These are phyloP conservation scores for Hippocampus comes DNA, from an alignment of 2,113 vertebrate species.

Conservation along the genomic window DNA sequence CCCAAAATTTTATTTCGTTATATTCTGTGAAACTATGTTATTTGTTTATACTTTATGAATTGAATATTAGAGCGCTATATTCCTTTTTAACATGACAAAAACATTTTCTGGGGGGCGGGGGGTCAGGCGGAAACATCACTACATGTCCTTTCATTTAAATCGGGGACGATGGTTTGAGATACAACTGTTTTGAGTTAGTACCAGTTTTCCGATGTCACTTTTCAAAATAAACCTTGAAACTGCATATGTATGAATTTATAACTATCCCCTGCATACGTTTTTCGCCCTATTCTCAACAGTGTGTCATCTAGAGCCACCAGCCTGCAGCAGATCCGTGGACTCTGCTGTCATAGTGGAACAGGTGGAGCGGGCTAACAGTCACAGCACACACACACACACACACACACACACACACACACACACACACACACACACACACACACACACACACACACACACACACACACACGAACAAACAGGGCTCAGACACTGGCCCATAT, in stretches of 20 bases:
- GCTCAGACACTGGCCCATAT: constrained; percentile 70
- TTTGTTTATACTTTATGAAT: too few relatives aligned
- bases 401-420: constrained; percentile 9
- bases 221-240: neutral
- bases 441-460: neutral
- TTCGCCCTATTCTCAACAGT: neutral
- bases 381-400: constrained; percentile 10
- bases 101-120: too few relatives aligned
- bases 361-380: constrained; percentile 63
- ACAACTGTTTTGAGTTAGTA: too few relatives aligned
- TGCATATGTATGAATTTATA: neutral
- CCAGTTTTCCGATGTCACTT: neutral
- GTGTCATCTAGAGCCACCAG: constrained; percentile 6
- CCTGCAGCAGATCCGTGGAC: constrained; percentile 44
- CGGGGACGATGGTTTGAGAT: too few relatives aligned
- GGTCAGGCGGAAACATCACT: too few relatives aligned
- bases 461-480: constrained; percentile 20
- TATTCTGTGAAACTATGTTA: too few relatives aligned
- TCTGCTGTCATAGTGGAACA: constrained; percentile 60
- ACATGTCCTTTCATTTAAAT: too few relatives aligned
- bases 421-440: constrained; percentile 16
- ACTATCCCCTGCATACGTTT: neutral
- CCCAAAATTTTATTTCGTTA: too few relatives aligned
- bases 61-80: too few relatives aligned
- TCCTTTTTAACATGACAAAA: too few relatives aligned